Evolutionary conservation across 2,113 vertebrate species (phyloP).

Genomic region (Picathartes gymnocephalus): DNA sequence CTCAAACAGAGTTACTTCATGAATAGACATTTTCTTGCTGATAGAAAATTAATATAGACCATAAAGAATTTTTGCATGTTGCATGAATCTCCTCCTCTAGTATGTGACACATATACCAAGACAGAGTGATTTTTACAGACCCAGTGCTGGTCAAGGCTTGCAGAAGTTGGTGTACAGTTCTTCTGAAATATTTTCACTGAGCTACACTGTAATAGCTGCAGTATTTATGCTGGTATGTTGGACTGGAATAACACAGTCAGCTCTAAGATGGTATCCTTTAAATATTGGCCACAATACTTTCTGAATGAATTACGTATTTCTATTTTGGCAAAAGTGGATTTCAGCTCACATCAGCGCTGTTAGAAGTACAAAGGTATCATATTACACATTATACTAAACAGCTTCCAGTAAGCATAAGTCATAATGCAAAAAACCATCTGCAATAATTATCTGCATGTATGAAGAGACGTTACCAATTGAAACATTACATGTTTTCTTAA

Average conservation of each 20-base stretch:
- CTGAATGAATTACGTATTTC: background rate
- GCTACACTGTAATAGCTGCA: background rate
- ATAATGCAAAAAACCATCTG: background rate
- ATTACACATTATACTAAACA: background rate
- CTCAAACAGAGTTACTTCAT: background rate
- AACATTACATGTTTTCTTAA: background rate
- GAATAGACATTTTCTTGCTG: background rate
- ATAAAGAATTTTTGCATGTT: background rate
- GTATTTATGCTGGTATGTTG: background rate
- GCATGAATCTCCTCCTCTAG: background rate
- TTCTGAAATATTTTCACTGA: background rate
- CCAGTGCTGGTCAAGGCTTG: background rate
- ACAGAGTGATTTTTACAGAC: background rate
- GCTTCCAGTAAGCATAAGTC: constrained; percentile 10
- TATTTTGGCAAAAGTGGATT: background rate
- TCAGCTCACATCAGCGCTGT: background rate
- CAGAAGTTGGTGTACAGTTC: background rate
- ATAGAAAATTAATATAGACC: background rate
- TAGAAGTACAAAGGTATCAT: background rate
- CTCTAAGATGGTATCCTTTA: background rate
- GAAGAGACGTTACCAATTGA: background rate
- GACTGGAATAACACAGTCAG: background rate
- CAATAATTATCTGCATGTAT: background rate
- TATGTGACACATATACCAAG: background rate
- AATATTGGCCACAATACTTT: background rate